Conservation (phyloP, 1,140 invertebrate genomes). For the Brachionus calyciflorus region DNA sequence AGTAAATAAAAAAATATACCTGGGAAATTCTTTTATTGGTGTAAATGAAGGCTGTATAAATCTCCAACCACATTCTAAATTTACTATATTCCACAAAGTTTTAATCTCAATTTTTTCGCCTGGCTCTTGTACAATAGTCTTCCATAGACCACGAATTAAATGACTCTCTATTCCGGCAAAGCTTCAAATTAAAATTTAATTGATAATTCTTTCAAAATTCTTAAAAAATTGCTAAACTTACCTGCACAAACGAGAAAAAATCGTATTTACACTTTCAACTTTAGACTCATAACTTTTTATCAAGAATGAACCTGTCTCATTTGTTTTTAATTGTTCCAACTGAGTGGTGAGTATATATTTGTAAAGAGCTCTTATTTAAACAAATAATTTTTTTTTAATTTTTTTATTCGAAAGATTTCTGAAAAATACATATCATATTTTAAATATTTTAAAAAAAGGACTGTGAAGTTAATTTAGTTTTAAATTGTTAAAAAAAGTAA, state of each 20-base stretch:
- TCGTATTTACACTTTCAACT: constrained; percentile 40
- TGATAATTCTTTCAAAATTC: not conserved
- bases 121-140: constrained; percentile 40
- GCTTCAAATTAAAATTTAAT: not conserved
- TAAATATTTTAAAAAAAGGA: no score
- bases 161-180: constrained; percentile 44
- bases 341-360: constrained; percentile 39
- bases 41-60: constrained; percentile 42
- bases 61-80: constrained; percentile 43
- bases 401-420: no score
- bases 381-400: no score
- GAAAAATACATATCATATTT: no score
- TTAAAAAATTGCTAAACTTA: not conserved
- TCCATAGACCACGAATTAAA: constrained; percentile 34
- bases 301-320: constrained; percentile 24
- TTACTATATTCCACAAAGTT: constrained; percentile 44
- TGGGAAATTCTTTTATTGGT: constrained; percentile 20
- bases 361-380: constrained; percentile 39
- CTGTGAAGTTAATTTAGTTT: no score
- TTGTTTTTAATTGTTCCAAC: constrained; percentile 21
- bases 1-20: not conserved
- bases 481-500: no score
- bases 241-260: constrained; percentile 45
- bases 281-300: constrained; percentile 34
- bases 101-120: constrained; percentile 41